Conservation (phyloP, 2,888 invertebrate species). For the Drosophila kuntzei region DNA sequence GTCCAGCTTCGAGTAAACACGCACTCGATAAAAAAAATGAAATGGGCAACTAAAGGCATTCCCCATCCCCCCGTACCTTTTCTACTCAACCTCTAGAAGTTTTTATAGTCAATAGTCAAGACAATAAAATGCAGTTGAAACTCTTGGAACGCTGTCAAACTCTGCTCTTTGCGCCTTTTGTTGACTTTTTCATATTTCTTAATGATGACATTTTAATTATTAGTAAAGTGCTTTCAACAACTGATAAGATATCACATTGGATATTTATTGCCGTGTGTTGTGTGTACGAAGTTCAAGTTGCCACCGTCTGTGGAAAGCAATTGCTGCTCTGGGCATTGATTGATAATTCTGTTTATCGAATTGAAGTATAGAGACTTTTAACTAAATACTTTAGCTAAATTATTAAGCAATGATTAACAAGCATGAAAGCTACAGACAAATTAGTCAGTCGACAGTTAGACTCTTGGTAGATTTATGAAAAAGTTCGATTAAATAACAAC, state of each 20-base stretch:
- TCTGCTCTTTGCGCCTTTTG: conserved; percentile 47
- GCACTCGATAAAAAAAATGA: conserved; percentile 62
- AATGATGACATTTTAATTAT: conserved; percentile 84
- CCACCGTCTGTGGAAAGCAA: conserved; percentile 21
- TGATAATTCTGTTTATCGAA: conserved; percentile 55
- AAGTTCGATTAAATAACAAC: neutral
- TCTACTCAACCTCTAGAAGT: conserved; percentile 28
- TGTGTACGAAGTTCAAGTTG: conserved; percentile 73
- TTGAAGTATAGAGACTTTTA: neutral
- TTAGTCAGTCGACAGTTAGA: too few species aligned
- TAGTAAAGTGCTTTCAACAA: conserved; percentile 81
- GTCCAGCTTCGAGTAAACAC: conserved; percentile 52
- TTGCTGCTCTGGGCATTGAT: conserved; percentile 52
- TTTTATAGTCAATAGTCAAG: conserved; percentile 74
- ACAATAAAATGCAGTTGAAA: conserved; percentile 69
- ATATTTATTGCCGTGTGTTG: conserved; percentile 64
- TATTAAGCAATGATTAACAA: conserved; percentile 5
- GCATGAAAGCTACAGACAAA: neutral
- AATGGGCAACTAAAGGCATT: conserved; percentile 38
- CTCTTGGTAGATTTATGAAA: too few species aligned
- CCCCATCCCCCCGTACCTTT: too few species aligned
- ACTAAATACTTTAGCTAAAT: conserved; percentile 3
- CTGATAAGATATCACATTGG: conserved; percentile 79
- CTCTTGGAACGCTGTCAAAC: conserved; percentile 18
- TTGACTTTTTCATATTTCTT: conserved; percentile 81